Evolutionary conservation across 2,888 invertebrate genomes (phyloP), one percentile per base, ranked within the genome.

Genomic region (Thera britannica): DNA sequence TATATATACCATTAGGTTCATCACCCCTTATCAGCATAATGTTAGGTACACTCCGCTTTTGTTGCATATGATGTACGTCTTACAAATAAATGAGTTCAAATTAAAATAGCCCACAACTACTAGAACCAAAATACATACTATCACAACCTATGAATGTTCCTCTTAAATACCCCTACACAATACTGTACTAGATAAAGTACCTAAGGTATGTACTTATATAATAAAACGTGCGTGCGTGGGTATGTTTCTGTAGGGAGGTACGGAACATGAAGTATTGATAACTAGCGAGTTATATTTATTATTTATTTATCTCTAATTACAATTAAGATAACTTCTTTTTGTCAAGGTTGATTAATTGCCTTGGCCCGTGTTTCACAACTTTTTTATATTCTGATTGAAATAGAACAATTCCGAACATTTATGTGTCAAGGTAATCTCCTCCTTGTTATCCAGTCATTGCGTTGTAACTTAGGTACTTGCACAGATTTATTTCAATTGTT

Each of bases 341-440:
- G 85, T 87, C 88, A 88, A 89, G 86, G 88, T 84, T 87, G 81
- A 69, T 60, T 70, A 72, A 68, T 80, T 85, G 82, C 87, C 87
- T 89, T 90, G 89, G 88, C 87, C 87, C 79, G 77, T 77, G 81
- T 89, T 88, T 83, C 87, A 83, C 88, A 90, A 90, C 80, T 80
- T 72, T 38, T 75, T 69, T 68, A 56, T 56, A 67, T 75, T 84
- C 86, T 86, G 81, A 67, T 82, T 46, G 8, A 80, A 81, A 79
- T 83, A 75, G 79, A 77, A 79, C 82, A 80, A 64, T 79, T 70
- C 62, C 58, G 55, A 58, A 56, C 48, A 65, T 46, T 70, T 70
- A 65, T 73, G 61, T 74, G 75, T 75, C 75, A 75, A 76, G 75
- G 75, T 65, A 60, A 68, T 69, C 67, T 69, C 56, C 69, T 58